These are phyloP conservation scores for Anticlea derivata DNA, from an alignment of 2,888 invertebrate genomes.

Conservation along the genomic window DNA sequence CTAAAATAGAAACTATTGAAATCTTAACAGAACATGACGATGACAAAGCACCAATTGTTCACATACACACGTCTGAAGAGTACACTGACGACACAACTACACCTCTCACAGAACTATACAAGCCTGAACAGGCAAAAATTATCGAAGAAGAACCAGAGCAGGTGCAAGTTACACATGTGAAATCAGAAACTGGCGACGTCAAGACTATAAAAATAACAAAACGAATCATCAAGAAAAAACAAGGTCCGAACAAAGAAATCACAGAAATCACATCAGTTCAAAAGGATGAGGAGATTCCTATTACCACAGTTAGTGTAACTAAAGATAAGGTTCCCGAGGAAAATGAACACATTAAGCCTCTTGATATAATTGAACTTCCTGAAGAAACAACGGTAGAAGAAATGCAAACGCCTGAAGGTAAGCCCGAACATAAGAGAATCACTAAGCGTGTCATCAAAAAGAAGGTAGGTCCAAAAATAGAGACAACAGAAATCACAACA, in stretches of 20 bases:
- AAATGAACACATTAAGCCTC: conserved; percentile 5
- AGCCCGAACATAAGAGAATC: conserved; percentile 43
- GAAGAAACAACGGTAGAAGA: conserved; percentile 58
- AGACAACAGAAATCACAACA: conserved; percentile 37
- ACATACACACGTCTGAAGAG: conserved; percentile 48
- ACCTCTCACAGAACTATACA: conserved; percentile 32
- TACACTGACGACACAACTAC: conserved; percentile 34
- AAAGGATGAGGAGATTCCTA: conserved; percentile 30
- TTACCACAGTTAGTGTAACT: conserved; percentile 29
- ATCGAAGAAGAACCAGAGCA: conserved; percentile 39
- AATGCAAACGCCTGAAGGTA: conserved; percentile 44
- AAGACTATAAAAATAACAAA: conserved; percentile 42
- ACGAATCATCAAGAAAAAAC: conserved; percentile 49
- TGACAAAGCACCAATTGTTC: conserved; percentile 35
- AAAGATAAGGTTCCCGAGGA: conserved; percentile 47
- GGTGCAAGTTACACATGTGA: conserved; percentile 37
- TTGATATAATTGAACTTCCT: conserved; percentile 51
- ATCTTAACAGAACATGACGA: conserved; percentile 39
- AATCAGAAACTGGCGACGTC: conserved; percentile 44
- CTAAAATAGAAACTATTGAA: conserved; percentile 45
- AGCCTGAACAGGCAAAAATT: conserved; percentile 18
- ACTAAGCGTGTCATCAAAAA: conserved; percentile 49
- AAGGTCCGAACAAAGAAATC: conserved; percentile 39
- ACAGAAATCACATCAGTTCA: conserved; percentile 40
- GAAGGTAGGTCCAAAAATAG: conserved; percentile 45